A percentile compares a stretch with the other conserved stretches of the same genome.
phyloP scores from a whole-genome alignment of 2,797 vertebrate genomes.

The Poeciliopsis turneri region DNA sequence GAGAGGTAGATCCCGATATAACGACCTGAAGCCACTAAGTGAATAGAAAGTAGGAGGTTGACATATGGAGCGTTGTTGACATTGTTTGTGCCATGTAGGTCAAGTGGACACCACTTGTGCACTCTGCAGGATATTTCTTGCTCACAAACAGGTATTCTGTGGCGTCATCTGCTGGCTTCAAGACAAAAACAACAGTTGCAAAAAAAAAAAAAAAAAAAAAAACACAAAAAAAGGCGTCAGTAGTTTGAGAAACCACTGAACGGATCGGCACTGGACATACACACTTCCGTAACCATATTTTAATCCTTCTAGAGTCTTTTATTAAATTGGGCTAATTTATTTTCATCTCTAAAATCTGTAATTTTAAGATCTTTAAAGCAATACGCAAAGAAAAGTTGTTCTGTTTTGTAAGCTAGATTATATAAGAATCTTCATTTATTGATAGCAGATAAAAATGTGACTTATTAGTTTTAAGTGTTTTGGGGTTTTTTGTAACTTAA shows the following conservation, averaged over 20 bases:
- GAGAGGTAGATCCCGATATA: neutral
- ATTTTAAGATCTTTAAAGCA: neutral
- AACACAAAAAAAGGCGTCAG: conserved; percentile 15
- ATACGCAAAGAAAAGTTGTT: neutral
- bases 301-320: neutral
- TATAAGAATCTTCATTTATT: neutral
- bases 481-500: neutral
- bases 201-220: too few relatives aligned
- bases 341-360: neutral
- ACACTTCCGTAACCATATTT: neutral
- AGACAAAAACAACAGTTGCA: conserved; percentile 9
- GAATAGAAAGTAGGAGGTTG: conserved; percentile 22
- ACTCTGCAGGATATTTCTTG: conserved; percentile 13
- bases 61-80: conserved; percentile 34
- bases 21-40: neutral
- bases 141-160: conserved; percentile 14
- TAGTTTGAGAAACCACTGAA: conserved; percentile 12
- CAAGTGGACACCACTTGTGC: conserved; percentile 47
- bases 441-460: neutral
- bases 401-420: neutral
- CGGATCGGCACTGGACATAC: conserved; percentile 12
- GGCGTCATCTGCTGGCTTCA: conserved; percentile 17
- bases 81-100: conserved; percentile 59
- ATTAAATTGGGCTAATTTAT: neutral
- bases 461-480: neutral